Conservation (phyloP, 2,113 vertebrate genomes). For the Lycaon pictus region DNA sequence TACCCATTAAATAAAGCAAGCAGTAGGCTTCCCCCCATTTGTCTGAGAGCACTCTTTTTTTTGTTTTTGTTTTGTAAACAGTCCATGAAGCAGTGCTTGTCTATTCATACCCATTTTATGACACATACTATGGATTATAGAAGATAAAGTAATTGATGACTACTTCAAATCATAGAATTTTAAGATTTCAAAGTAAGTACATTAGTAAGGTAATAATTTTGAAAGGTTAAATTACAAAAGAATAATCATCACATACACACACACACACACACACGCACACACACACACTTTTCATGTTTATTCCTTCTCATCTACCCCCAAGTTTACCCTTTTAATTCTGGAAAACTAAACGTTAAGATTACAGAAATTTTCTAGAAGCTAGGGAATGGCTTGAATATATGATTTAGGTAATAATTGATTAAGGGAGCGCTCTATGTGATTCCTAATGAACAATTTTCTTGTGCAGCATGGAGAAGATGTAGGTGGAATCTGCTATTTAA, state of each 20-base stretch:
- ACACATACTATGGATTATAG: neutral
- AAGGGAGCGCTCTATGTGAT: neutral
- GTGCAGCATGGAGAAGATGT: neutral
- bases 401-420: neutral
- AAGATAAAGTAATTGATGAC: neutral
- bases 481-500: neutral
- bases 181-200: neutral
- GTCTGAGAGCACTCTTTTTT: neutral
- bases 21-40: neutral
- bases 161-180: neutral
- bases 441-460: neutral
- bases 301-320: neutral
- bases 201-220: neutral
- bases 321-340: neutral
- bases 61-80: neutral
- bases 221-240: neutral
- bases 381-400: neutral
- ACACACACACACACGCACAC: neutral
- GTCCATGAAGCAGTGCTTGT: rapidly evolving
- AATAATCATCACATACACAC: neutral
- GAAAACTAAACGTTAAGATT: neutral
- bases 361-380: neutral
- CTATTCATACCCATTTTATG: neutral
- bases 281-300: neutral
- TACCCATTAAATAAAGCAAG: neutral